Evolutionary conservation across 2,888 invertebrate genomes (phyloP), one percentile per base, ranked within the genome.

Genomic region (Xestoiulus laeticollis): DNA sequence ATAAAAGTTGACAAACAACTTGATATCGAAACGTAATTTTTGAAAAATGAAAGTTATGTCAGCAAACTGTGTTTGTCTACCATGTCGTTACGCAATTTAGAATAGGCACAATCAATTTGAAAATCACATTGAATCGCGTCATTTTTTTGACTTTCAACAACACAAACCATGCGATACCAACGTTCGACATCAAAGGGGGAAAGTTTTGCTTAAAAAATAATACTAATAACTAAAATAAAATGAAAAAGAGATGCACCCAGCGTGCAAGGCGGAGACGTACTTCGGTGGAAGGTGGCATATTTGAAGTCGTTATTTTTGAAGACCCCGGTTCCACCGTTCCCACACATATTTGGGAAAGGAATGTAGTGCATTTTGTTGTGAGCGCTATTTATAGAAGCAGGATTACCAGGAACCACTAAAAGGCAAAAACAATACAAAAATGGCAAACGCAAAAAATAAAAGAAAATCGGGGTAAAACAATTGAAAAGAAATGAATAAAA

Each of bases 221-320:
- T 32, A 12, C 30, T 33, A 22, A 4, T 19, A 87, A 84, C 83
- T 84, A 87, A 87, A 33, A 68, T 87, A 44, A 86, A 86, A n/a
- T n/a, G n/a, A n/a, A 32, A 30, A 88, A 59, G n/a, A 85, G 32
- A 43, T n/a, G 26, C 33, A 87, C 68, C 78, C 59, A 19, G 22
- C 1, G 33, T 10, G 84, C 33, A 32, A 16, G n/a, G 33, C 3
- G 33, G n/a, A 82, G 68, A 88, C 88, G 85, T 83, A 88, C 88
- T 87, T 85, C 88, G 85, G 68, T 88, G 88, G 88, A 89, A 32
- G 22, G 88, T 88, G 48, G 88, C 88, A 85, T 88, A 88, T 86
- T 88, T 88, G 86, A 88, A 88, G 86, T 88, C 88, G 33, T 78
- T 30, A 30, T 22, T 68, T 68, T 78, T 86, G 48, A 68, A 86